Base-by-base conservation (phyloP, 53 echinoderm and acorn worm species). In the Zoroaster sp. region DNA sequence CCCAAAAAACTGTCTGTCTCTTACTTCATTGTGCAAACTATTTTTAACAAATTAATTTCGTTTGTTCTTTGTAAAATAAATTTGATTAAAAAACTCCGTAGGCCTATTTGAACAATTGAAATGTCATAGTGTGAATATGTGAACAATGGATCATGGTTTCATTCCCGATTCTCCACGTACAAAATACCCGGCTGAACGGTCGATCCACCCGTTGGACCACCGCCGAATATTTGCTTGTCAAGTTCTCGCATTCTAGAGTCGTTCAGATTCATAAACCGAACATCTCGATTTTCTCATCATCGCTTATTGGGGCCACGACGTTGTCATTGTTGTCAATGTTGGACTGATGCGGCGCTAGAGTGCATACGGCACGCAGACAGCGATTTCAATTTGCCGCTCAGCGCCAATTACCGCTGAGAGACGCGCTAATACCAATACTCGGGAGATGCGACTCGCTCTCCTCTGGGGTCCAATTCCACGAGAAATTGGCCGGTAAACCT, bases 401-500 rank as follows among this genome's bases (percentile, higher is more conserved):
- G 32, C 82, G 25, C 68, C 23, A 23, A 35, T 23, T 68, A 43
- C 47, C 85, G 14, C 5, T 23, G 68, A 66, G 82, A 82, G 33
- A 47, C 85, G 85, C 85, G 70, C 85, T 85, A 85, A 85, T 70
- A 71, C 71, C 70, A 85, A 85, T 85, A 85, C 85, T 85, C 85
- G 35, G 25, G 85, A 85, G 85, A 85, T 85, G 85, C 69, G 46
- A n/a, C 70, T 70, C 85, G 20, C 45, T 15, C 51, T 71, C 31
- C 85, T 85, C 85, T 49, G 35, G 85, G 85, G 85, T 69, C 71
- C 85, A 69, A 85, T 70, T 85, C 85, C 45, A 85, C 70, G 51
- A 33, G 69, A 85, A 85, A 85, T 85, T 85, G 85, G 69, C 85
- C 85, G 85, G 85, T 85, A 85, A 85, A 85, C 85, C 70, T 69